phyloP scores from a whole-genome alignment of 1,140 invertebrate genomes.

The Apis florea region DNA sequence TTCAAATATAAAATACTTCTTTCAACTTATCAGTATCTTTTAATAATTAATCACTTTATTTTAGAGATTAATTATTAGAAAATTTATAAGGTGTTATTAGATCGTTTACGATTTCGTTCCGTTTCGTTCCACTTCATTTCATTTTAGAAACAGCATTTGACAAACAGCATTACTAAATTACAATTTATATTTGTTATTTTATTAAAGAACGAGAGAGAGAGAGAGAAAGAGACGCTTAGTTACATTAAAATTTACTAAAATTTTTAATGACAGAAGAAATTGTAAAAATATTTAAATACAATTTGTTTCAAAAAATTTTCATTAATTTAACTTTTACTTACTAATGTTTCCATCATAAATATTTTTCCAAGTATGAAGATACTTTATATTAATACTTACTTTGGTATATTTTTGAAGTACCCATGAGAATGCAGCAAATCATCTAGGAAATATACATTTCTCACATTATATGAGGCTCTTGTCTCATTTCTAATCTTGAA shows the following conservation, averaged over 20 bases:
- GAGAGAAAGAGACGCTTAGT: too few species aligned
- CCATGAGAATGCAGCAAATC: slow-evolving; percentile 91
- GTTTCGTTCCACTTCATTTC: neutral
- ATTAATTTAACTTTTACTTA: too few species aligned
- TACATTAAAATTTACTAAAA: slow-evolving; percentile 20
- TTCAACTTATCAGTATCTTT: too few species aligned
- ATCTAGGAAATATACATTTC: slow-evolving; percentile 97
- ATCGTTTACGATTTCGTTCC: neutral
- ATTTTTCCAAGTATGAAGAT: neutral
- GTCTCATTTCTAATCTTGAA: slow-evolving; percentile 86
- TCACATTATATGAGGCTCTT: slow-evolving; percentile 92
- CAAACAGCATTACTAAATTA: neutral
- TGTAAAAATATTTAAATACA: neutral
- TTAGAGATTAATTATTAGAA: neutral
- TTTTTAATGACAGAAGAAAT: slow-evolving; percentile 11
- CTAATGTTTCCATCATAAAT: neutral
- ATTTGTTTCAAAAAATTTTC: slow-evolving; percentile 14
- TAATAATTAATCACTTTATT: too few species aligned
- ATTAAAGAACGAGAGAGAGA: neutral
- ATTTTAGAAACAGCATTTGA: too few species aligned
- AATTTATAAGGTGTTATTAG: neutral
- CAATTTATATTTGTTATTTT: neutral
- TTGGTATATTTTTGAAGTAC: slow-evolving; percentile 91
- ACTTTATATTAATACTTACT: slow-evolving; percentile 66
- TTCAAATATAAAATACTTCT: too few species aligned